Evolutionary conservation across 2,113 vertebrate genomes (phyloP).

Genomic region (Stigmatopora argus): DNA sequence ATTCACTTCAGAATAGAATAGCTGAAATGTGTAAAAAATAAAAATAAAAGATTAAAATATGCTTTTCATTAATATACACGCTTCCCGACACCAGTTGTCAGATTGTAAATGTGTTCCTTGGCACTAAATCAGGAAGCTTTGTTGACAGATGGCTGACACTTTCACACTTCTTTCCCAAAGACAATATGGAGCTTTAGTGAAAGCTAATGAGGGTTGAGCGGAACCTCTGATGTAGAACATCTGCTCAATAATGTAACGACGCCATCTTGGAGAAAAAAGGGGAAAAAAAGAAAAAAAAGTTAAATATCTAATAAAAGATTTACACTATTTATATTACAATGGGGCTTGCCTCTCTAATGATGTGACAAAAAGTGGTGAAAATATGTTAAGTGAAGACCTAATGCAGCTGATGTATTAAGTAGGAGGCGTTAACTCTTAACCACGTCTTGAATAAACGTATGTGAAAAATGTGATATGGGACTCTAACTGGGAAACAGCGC

Average conservation of each 20-base stretch:
- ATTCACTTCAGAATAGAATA: neutral
- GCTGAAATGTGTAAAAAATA: neutral
- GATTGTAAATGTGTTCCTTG: slow-evolving; percentile 5
- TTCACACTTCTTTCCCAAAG: neutral
- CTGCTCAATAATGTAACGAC: neutral
- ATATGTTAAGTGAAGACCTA: too few species aligned
- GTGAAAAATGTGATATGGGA: too few species aligned
- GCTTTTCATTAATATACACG: slow-evolving; percentile 9
- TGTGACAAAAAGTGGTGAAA: neutral
- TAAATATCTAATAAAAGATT: neutral
- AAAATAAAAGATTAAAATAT: neutral
- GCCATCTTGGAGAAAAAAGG: neutral
- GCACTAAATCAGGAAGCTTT: slow-evolving; percentile 21
- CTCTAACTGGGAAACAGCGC: too few species aligned
- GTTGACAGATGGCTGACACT: slow-evolving; percentile 27
- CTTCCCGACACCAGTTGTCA: slow-evolving; percentile 20
- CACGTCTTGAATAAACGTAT: too few species aligned
- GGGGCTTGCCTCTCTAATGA: neutral
- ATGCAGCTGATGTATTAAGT: too few species aligned
- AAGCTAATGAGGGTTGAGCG: neutral
- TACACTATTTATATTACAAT: neutral
- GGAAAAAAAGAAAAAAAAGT: neutral
- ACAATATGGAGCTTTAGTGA: slow-evolving; percentile 15
- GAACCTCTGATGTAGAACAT: neutral
- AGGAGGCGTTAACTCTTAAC: too few species aligned